These are phyloP conservation scores for Drosophila serrata DNA, from an alignment of 1,140 invertebrate genomes.

Conservation along the genomic window DNA sequence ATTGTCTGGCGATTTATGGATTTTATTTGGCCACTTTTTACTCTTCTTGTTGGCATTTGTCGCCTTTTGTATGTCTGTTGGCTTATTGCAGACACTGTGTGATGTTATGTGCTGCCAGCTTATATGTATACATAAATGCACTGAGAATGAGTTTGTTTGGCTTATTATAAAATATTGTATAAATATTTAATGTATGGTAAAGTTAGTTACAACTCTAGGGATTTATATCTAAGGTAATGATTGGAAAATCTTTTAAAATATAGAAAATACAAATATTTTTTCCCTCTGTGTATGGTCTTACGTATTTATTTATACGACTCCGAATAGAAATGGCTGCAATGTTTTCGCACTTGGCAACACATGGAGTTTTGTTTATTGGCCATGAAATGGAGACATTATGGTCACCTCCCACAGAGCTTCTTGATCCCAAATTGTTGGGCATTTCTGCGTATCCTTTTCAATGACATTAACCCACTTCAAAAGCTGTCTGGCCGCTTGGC, in stretches of 20 bases:
- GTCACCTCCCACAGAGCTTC: conserved; percentile 19
- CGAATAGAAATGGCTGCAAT: conserved; percentile 39
- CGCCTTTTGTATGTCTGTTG: conserved; percentile 74
- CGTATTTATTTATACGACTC: conserved; percentile 39
- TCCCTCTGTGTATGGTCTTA: not conserved
- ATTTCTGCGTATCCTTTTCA: conserved; percentile 4
- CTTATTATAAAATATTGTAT: not conserved
- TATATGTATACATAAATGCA: conserved; percentile 5
- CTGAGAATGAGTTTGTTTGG: not conserved
- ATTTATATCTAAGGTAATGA: too few relatives aligned
- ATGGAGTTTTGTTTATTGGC: conserved; percentile 44
- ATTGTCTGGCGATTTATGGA: conserved; percentile 81
- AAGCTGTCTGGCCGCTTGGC: conserved; percentile 22
- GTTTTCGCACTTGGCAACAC: conserved; percentile 45
- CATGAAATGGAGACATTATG: conserved; percentile 55
- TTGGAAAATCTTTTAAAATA: too few relatives aligned
- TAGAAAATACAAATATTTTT: too few relatives aligned
- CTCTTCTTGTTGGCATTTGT: conserved; percentile 72
- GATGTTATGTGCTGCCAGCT: conserved; percentile 27
- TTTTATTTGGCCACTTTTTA: conserved; percentile 81
- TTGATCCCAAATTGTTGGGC: conserved; percentile 10
- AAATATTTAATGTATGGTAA: not conserved
- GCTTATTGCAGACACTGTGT: conserved; percentile 72
- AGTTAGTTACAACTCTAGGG: too few relatives aligned
- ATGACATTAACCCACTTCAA: conserved; percentile 55